A percentile compares a stretch with the other conserved stretches of the same genome.
Conservation (phyloP, 2,888 invertebrate genomes). For the Eugnorisma glareosa region DNA sequence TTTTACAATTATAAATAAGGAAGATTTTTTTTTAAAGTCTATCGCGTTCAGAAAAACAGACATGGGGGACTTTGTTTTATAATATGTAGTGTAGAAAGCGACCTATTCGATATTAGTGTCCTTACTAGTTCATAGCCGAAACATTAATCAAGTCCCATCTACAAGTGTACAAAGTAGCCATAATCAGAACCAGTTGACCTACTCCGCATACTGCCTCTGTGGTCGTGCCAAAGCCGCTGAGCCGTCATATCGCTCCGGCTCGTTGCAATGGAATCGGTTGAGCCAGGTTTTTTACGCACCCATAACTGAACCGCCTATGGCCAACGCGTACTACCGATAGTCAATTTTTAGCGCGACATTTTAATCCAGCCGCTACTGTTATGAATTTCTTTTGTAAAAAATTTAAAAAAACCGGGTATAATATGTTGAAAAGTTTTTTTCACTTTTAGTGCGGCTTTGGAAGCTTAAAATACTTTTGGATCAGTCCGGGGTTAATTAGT, state of each 20-base stretch:
- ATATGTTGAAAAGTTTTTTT: conserved; percentile 32
- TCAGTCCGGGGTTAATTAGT: not conserved
- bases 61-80: too few relatives aligned
- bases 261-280: conserved; percentile 70
- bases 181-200: conserved; percentile 25
- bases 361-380: conserved; percentile 61
- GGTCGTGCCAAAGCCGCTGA: conserved; percentile 69
- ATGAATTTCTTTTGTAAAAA: conserved; percentile 66
- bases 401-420: conserved; percentile 37
- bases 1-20: too few relatives aligned
- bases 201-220: conserved; percentile 44
- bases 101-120: too few relatives aligned
- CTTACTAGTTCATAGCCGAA: not conserved
- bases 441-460: conserved; percentile 17
- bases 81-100: too few relatives aligned
- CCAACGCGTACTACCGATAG: conserved; percentile 70
- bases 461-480: conserved; percentile 24
- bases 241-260: conserved; percentile 74
- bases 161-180: not conserved
- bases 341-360: conserved; percentile 72
- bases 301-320: conserved; percentile 77
- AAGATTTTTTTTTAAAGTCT: too few relatives aligned
- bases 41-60: too few relatives aligned
- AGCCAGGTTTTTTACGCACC: conserved; percentile 76
- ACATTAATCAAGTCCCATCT: not conserved